Percentiles rank a stretch among this genome's conserved stretches.
These are phyloP conservation scores for Bubo bubo DNA, from an alignment of 2,113 vertebrate species.

Conservation along the genomic window DNA sequence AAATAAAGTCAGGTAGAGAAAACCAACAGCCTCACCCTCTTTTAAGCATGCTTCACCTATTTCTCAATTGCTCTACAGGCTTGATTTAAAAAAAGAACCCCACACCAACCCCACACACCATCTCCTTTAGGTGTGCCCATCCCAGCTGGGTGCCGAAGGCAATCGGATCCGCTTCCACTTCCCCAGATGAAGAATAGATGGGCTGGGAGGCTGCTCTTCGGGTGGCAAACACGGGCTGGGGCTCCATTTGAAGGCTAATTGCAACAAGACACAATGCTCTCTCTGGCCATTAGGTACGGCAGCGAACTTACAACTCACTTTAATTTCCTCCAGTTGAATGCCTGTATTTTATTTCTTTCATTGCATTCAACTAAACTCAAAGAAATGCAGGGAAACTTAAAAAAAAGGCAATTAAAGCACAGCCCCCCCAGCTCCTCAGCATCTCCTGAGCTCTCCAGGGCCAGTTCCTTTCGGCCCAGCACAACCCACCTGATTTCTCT, in stretches of 20 bases:
- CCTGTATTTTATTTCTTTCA: not conserved
- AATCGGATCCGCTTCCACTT: fast-evolving
- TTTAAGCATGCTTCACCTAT: not conserved
- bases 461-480: fast-evolving
- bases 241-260: not conserved
- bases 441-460: not conserved
- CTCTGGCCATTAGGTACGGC: not conserved
- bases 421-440: not conserved
- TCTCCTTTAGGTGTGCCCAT: not conserved
- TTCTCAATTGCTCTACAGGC: not conserved
- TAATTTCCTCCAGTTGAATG: not conserved
- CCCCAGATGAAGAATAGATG: not conserved
- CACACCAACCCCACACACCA: not conserved
- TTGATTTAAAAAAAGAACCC: not conserved
- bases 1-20: conserved; percentile 65
- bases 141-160: not conserved
- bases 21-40: conserved; percentile 39
- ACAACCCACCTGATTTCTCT: not conserved
- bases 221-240: not conserved
- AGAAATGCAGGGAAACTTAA: not conserved
- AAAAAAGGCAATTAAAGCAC: not conserved
- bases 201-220: not conserved
- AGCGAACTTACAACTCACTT: not conserved
- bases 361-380: not conserved
- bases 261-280: not conserved